Evolutionary conservation across 2,888 invertebrate genomes (phyloP), one percentile per base, ranked within the genome.

Genomic region (Crocallis elinguaria): DNA sequence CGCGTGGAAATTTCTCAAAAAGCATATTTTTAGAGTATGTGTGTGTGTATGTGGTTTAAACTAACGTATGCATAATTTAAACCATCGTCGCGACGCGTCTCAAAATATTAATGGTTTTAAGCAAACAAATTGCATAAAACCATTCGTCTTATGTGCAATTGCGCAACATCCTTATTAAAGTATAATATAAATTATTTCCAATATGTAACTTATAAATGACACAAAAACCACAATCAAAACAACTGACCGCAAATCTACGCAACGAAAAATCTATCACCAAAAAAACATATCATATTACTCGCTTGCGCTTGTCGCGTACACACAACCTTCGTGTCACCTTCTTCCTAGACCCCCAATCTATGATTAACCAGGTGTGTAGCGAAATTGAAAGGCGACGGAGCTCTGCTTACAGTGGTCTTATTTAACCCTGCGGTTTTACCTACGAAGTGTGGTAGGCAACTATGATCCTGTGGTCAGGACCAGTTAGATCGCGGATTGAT

Each of bases 391-490:
- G 53, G 32, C 33, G 38, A 19, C 23, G 41, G 33, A 43, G 59
- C 21, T 61, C 51, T 61, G 16, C 46, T 36, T 30, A 25, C 39
- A 43, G 25, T 50, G 48, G 62, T 43, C 33, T 29, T 11, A 46
- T 30, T 45, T 48, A 39, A 50, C 53, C 48, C 50, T 54, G 57
- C 37, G 50, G 62, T 51, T 55, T 49, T 49, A 11, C 43, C 53
- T 49, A 54, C 23, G 52, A 46, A 66, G 67, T 72, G 73, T 63
- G 77, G 74, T 75, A 62, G 58, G 66, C 73, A 66, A 69, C 73
- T 77, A 72, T 73, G 74, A 74, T 64, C 58, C 66, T 82, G 86
- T 63, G 86, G 86, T 83, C 43, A 45, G 66, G 75, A 79, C 84
- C 79, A 78, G 86, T 84, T 82, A 77, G 73, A 69, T 61, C 60